Evolutionary conservation across 2,113 vertebrate species (phyloP), one percentile per base, ranked within the genome.

Genomic region (Solea senegalensis): DNA sequence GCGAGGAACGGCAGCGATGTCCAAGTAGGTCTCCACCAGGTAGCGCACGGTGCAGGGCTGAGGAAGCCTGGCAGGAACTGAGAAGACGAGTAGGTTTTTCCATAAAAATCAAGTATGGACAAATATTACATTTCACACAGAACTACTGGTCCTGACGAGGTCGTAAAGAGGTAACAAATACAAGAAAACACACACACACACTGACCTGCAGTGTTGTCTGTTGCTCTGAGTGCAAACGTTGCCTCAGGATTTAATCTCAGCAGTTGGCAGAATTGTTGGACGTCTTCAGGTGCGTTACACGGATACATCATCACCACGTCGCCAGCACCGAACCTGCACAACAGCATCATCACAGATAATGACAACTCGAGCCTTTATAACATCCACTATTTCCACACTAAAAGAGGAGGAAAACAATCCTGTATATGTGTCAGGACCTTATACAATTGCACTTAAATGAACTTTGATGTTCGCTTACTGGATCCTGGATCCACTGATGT

Each of bases 281-380:
- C 93, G 0, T 95, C 93, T 5, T 94, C 78, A 0, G 69, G 68
- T 0, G 87, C 26, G 49, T 98, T 98, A 74, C 91, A 78, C 0
- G 98, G 97, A 73, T 75, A 88, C 79, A 99, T 94, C 92, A 96
- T 94, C 69, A 95, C 96, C 49, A 98, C 92, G 0, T 97, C 97
- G 0, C 98, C 97, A 0, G 96, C 94, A 0, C 57, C 51, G 66
- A 94, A 98, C 80, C 97, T 98, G 76, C 2, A 28, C 27, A 50
- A 16, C 63, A 60, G 60, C 0, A 55, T 34, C 34, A 34, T 34
- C 34, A 34, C 34, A 34, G 3, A 34, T 34, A 34, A 34, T 34
- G 34, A 34, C 34, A 34, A 6, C 34, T 34, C 34, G 2, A 34
- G 34, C 34, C 34, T 34, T 34, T 34, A 34, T 6, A 34, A 34